Evolutionary conservation across 2,113 vertebrate genomes (phyloP), one percentile per base, ranked within the genome.

Genomic region (Calcarius ornatus): DNA sequence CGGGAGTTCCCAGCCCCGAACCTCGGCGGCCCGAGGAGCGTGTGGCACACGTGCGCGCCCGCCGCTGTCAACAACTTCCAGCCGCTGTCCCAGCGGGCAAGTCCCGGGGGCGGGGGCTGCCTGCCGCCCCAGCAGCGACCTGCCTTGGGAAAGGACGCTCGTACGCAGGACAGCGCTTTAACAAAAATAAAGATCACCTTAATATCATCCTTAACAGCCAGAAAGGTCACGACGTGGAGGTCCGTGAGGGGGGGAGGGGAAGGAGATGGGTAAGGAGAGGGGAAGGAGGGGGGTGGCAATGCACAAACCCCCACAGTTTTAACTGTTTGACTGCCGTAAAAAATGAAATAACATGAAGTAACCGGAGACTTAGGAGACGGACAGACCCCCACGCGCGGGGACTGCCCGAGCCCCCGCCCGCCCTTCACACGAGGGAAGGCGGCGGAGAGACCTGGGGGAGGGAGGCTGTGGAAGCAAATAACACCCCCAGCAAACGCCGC

Each of bases 41-140:
- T 37, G 64, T 43, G 72, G 42, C 88, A 47, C 86, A 69, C 66
- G 60, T 69, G 85, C 15, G 9, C 12, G 5, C 13, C 75, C 5
- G 10, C 35, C 40, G 13, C 81, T 70, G 83, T 77, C 94, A 95
- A 76, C 92, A 94, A 79, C 83, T 87, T n/a, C 71, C 50, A 84
- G 50, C 10, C 63, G 7, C 40, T 2, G 78, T 42, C 59, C 43
- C 48, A 6, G 56, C 1, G 86, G 87, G 63, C 78, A 48, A 28
- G 23, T 25, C 47, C 48, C 23, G 19, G 45, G 37, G 57, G 51
- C 16, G 2, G 37, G 42, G 71, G 82, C 61, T 48, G 70, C 56
- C 54, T 3, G 4, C 60, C 75, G 14, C 21, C n/a, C 68, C 83
- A 30, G 75, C 75, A n/a, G 38, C 1, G 3, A 35, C 16, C 27